phyloP scores from a whole-genome alignment of 2,797 vertebrate species.

The Propithecus perrieri region DNA sequence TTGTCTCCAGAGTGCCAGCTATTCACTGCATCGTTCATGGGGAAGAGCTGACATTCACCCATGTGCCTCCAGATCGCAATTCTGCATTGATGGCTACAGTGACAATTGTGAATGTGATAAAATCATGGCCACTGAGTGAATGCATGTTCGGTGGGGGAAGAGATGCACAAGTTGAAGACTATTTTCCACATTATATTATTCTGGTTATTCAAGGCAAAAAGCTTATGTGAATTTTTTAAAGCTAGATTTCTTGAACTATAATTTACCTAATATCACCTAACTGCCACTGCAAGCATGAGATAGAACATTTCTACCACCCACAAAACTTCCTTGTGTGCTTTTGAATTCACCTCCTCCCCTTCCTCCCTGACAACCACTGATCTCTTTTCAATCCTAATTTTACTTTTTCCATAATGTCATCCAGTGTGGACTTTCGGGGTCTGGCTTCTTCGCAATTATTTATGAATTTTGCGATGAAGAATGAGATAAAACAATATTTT shows the following conservation, averaged over 20 bases:
- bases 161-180: not conserved
- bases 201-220: not conserved
- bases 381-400: not conserved
- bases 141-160: not conserved
- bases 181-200: not conserved
- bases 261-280: not conserved
- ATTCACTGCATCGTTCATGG: rapidly evolving
- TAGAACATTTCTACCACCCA: not conserved
- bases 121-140: not conserved
- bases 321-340: not conserved
- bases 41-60: not conserved
- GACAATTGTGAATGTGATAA: not conserved
- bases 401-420: not conserved
- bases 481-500: not conserved
- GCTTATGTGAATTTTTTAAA: not conserved
- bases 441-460: not conserved
- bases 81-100: not conserved
- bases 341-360: not conserved
- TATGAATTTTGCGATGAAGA: not conserved
- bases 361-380: not conserved
- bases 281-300: not conserved
- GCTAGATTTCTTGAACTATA: not conserved
- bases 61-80: not conserved
- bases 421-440: not conserved
- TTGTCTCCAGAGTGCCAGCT: not conserved